Base-by-base conservation (phyloP, 2,888 invertebrate species). In the Atethmia centrago region DNA sequence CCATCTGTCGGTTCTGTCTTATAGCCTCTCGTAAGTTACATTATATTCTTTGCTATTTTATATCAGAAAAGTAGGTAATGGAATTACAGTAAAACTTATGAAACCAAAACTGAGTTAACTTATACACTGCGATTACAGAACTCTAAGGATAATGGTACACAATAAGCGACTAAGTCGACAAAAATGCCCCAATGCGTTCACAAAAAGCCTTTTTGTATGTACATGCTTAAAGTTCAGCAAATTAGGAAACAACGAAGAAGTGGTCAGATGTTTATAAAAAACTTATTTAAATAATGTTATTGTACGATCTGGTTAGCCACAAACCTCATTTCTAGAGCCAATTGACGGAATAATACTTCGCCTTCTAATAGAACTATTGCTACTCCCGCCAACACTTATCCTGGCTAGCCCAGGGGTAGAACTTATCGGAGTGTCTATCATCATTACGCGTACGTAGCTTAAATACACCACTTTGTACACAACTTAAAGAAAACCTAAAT, bases 311-410 rank as follows among this genome's bases (percentile, higher is more conserved):
- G 5, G 10, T 49, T 58, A 42, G 28, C 36, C 4, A 85, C 89
- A 77, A 87, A 95, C 95, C 93, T 95, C 95, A 78, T 93, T 90
- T 88, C 88, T 91, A 53, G 83, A 71, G 53, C 86, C 87, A 67
- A 88, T 84, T 74, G 89, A 86, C 1, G 94, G 92, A 69, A 95
- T 91, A 28, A 95, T 91, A 90, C 94, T 95, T 74, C 95, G 90
- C 75, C 95, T 92, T 79, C 88, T 88, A 59, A 93, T 89, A 36
- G 94, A 91, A 86, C 88, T 92, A 73, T 87, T 94, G 77, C 89
- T 90, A 75, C 93, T 95, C 92, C 95, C 95, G 94, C 94, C 94
- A 94, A 93, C 80, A 90, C 95, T 94, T 61, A 90, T 71, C 76
- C 94, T 91, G 59, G 89, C 77, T 68, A 93, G 77, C 36, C 88